Evolutionary conservation across 2,888 invertebrate species (phyloP).

Genomic region (Diarsia dahlii): DNA sequence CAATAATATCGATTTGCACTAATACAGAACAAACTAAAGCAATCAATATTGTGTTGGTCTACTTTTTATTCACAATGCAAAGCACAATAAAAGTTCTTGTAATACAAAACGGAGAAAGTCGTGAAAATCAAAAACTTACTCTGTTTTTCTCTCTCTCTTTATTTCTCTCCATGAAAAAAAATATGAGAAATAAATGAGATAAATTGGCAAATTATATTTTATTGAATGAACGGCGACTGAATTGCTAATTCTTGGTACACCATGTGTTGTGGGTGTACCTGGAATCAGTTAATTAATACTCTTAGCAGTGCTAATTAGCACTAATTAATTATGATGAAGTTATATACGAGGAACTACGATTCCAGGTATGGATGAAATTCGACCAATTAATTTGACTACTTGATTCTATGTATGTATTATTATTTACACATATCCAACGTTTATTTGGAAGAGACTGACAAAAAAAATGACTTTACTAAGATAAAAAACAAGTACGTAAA

Average conservation of each 20-base stretch:
- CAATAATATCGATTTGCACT: background rate
- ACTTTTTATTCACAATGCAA: background rate
- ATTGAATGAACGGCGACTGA: too few relatives aligned
- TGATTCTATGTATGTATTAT: background rate
- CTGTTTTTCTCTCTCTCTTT: background rate
- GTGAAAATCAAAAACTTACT: background rate
- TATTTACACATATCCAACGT: background rate
- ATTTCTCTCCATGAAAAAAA: background rate
- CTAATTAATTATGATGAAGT: background rate
- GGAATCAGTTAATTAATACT: background rate
- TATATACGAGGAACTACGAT: background rate
- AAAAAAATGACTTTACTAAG: background rate
- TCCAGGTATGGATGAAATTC: background rate
- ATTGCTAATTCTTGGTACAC: too few relatives aligned
- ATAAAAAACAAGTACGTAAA: background rate
- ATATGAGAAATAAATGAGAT: background rate
- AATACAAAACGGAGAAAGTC: background rate
- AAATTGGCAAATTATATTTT: too few relatives aligned
- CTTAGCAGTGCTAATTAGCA: background rate
- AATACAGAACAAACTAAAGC: background rate
- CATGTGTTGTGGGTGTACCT: background rate
- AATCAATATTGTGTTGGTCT: slow-evolving; percentile 18
- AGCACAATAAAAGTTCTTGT: background rate
- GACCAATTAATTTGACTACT: background rate
- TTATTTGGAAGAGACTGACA: background rate